Conservation (phyloP, 2,888 invertebrate genomes). For the Stictocephala bisonia region DNA sequence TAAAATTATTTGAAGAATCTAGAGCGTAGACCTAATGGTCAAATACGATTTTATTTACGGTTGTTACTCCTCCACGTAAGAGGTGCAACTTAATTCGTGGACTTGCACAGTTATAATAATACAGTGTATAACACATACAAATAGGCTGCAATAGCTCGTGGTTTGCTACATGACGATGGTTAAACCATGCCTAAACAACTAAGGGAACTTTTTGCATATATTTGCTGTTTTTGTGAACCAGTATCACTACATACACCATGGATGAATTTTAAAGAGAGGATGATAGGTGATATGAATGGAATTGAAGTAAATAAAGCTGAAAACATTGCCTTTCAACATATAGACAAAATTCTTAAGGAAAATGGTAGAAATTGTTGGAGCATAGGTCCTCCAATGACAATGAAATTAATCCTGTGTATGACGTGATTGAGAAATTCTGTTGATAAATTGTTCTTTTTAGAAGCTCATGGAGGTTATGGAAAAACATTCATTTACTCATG, state of each 20-base stretch:
- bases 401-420: no score
- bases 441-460: slow-evolving; percentile 10
- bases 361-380: neutral
- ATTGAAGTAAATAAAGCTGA: neutral
- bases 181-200: slow-evolving; percentile 42
- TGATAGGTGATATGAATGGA: neutral
- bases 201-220: slow-evolving; percentile 39
- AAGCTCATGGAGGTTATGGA: slow-evolving; percentile 25
- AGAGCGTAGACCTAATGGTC: slow-evolving; percentile 34
- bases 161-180: slow-evolving; percentile 41
- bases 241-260: slow-evolving; percentile 3
- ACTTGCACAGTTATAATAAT: slow-evolving; percentile 31
- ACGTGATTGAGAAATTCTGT: neutral
- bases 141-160: slow-evolving; percentile 29
- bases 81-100: slow-evolving; percentile 40
- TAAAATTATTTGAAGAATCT: slow-evolving; percentile 42
- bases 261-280: slow-evolving; percentile 34
- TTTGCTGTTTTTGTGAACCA: slow-evolving; percentile 34
- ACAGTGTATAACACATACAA: neutral
- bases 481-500: slow-evolving; percentile 18
- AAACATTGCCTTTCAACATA: neutral
- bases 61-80: slow-evolving; percentile 32
- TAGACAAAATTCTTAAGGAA: neutral
- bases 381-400: neutral
- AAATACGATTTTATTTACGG: slow-evolving; percentile 34